Base-by-base conservation (phyloP, 2,888 invertebrate species). In the Polyommatus iphigenia region DNA sequence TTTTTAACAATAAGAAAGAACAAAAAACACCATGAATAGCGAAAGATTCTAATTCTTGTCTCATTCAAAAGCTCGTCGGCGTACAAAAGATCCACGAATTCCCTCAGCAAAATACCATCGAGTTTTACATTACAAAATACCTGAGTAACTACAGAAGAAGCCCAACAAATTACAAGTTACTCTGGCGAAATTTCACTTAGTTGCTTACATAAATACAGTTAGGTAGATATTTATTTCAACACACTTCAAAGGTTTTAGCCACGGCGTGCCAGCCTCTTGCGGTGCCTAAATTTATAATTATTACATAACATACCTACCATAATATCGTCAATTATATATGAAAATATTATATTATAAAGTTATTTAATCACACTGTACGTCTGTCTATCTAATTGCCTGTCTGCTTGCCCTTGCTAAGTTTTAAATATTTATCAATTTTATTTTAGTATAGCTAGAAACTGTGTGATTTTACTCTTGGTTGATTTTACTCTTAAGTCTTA, bases 71-170 rank as follows among this genome's bases (percentile, higher is more conserved):
- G 59, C 59, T 59, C 3, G n/a, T 8, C 59, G n/a, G n/a, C 59
- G 59, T 59, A 62, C 62, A 62, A 62, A 62, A 62, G 62, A 29
- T 32, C 67, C 29, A 67, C 29, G 24, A 29, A 67, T 32, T 67
- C 18, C 15, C 15, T 67, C 13, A 67, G 6, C 6, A 7, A 32
- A 67, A 29, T 32, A 67, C 29, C 29, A 32, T 5, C 67, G 15
- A 67, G 67, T 67, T 67, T 67, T 24, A 29, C 62, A 24, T 67
- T 20, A 62, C 29, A 18, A 67, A 67, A 67, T 67, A 32, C 29
- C 67, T 6, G 29, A 67, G 29, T 2, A 67, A 67, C 29, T 15
- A 32, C 29, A 67, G 13, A 6, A 13, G 29, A 67, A 32, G 6
- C 67, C 29, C 2, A 32, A 67, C 13, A 67, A 32, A 67, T 67